These are phyloP conservation scores for Bubalus kerabau DNA, from an alignment of 2,113 vertebrate genomes.

Conservation along the genomic window DNA sequence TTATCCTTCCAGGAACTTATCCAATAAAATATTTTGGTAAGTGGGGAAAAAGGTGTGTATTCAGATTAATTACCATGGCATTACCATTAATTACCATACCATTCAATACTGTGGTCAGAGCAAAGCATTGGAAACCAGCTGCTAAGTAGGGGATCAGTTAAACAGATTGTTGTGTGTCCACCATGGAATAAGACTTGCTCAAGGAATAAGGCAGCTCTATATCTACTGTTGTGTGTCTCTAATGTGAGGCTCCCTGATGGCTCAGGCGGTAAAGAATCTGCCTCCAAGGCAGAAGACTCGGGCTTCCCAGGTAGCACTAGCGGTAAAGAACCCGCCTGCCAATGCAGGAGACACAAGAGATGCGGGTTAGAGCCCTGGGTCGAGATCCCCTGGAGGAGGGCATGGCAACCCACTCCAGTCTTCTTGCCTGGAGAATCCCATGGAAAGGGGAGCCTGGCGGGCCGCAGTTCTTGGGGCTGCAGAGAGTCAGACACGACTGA, in stretches of 20 bases:
- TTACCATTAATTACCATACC: not conserved
- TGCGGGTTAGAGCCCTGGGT: not conserved
- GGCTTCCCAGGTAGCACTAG: too few species aligned
- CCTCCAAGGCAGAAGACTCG: too few species aligned
- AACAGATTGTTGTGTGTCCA: accelerated
- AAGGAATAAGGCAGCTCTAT: not conserved
- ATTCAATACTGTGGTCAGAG: not conserved
- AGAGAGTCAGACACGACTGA: not conserved
- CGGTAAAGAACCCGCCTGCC: not conserved
- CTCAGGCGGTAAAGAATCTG: too few species aligned
- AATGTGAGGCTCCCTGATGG: too few species aligned
- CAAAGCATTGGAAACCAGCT: too few species aligned
- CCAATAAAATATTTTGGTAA: not conserved
- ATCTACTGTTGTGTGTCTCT: accelerated
- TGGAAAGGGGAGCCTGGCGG: not conserved
- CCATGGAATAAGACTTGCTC: accelerated
- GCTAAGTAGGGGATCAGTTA: not conserved
- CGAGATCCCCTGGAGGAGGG: not conserved
- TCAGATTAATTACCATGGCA: accelerated
- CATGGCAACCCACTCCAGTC: not conserved
- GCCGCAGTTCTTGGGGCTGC: not conserved
- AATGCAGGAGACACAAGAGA: not conserved
- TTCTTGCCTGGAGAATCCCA: not conserved
- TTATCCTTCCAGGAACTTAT: not conserved
- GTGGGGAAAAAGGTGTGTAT: not conserved